Percentiles rank a stretch among this genome's conserved stretches.
Evolutionary conservation across 2,113 vertebrate genomes (phyloP).

Genomic region (Collichthys lucidus): DNA sequence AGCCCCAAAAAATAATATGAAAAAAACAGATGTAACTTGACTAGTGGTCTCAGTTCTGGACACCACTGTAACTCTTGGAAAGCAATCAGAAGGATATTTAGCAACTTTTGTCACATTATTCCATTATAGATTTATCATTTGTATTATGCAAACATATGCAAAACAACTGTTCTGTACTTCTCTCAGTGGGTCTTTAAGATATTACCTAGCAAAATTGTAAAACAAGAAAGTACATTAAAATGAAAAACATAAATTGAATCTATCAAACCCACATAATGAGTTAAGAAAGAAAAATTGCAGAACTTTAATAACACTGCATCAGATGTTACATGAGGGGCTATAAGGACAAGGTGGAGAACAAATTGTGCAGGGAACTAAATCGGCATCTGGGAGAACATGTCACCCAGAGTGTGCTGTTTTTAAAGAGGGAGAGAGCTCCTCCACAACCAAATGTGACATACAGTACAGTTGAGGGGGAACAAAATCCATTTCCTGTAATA

Average conservation of each 20-base stretch:
- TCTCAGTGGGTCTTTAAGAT: not conserved
- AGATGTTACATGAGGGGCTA: not conserved
- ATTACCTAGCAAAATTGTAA: not conserved
- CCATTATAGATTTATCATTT: not conserved
- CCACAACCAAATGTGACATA: not conserved
- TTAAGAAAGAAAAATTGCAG: not conserved
- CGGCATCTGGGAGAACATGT: not conserved
- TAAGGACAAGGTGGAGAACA: not conserved
- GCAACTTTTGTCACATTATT: not conserved
- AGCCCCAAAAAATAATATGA: too few relatives aligned
- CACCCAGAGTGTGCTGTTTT: slow-evolving; percentile 7
- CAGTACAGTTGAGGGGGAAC: not conserved
- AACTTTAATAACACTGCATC: not conserved
- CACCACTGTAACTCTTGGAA: too few relatives aligned
- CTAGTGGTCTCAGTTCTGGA: too few relatives aligned
- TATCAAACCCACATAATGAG: not conserved
- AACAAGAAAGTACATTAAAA: not conserved
- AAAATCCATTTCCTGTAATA: slow-evolving; percentile 27
- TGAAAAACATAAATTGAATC: not conserved
- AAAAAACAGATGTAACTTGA: too few relatives aligned
- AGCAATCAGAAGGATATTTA: too few relatives aligned
- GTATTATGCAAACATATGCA: not conserved
- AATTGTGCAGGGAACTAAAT: slow-evolving; percentile 8
- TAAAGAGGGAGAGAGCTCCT: not conserved
- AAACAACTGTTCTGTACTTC: not conserved